These are phyloP conservation scores for Eulemur mongoz DNA, from an alignment of 2,797 vertebrate species.

Conservation along the genomic window DNA sequence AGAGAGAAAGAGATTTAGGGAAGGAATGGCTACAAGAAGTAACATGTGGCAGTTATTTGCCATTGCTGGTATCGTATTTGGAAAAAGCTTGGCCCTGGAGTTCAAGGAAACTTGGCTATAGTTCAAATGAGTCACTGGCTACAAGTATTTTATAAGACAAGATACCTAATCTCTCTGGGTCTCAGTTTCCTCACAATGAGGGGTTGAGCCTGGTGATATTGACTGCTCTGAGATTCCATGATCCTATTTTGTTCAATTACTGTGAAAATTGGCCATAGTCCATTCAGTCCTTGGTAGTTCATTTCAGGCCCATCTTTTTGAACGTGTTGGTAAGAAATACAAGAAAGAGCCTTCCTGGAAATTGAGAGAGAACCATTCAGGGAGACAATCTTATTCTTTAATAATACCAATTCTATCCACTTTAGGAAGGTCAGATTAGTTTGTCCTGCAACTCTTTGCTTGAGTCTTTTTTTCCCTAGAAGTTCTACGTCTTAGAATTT, in stretches of 20 bases:
- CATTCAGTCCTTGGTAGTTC: not conserved
- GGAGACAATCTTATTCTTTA: conserved; percentile 24
- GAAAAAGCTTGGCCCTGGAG: not conserved
- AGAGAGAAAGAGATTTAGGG: not conserved
- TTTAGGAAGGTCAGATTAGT: conserved; percentile 54
- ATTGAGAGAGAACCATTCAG: conserved; percentile 18
- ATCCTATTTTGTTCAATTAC: conserved; percentile 51
- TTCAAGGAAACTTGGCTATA: not conserved
- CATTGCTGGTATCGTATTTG: not conserved
- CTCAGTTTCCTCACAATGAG: not conserved
- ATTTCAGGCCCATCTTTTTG: conserved; percentile 45
- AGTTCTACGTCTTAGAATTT: conserved; percentile 5
- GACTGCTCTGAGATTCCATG: not conserved
- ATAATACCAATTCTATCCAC: conserved; percentile 14
- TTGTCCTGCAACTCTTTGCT: not conserved
- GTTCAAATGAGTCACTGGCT: not conserved
- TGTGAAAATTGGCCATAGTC: conserved; percentile 48
- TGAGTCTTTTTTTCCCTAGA: conserved; percentile 8
- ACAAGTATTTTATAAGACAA: not conserved
- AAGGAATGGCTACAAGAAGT: not conserved
- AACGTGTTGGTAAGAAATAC: conserved; percentile 55
- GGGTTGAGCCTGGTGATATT: conserved; percentile 3
- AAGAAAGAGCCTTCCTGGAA: conserved; percentile 39
- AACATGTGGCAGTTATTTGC: not conserved
- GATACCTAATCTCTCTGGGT: not conserved